These are phyloP conservation scores for Octodon degus DNA, from an alignment of 2,113 vertebrate species.

Conservation along the genomic window DNA sequence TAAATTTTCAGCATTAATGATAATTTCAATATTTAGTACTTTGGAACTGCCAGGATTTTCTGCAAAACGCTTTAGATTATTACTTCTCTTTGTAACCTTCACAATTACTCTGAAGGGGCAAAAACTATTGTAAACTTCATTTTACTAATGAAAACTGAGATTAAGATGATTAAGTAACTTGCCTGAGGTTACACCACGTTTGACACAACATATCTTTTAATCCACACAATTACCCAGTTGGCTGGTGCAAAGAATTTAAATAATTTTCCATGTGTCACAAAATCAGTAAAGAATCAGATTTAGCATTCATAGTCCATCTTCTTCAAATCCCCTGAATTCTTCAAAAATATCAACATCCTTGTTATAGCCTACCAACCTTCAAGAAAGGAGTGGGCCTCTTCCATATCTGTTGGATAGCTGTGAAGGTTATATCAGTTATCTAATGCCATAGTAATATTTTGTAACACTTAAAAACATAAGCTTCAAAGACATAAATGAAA, in stretches of 20 bases:
- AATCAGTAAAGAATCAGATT: conserved; percentile 4
- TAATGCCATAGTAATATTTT: background rate
- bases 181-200: conserved; percentile 38
- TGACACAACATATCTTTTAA: conserved; percentile 59
- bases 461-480: background rate
- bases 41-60: background rate
- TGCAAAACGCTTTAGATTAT: background rate
- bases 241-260: conserved; percentile 51
- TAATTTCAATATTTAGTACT: background rate
- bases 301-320: background rate
- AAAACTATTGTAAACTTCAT: background rate
- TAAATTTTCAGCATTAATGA: background rate
- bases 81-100: background rate
- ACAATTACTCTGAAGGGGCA: conserved; percentile 15
- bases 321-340: conserved; percentile 36
- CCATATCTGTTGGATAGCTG: conserved; percentile 1
- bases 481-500: background rate
- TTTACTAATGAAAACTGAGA: conserved; percentile 56
- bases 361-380: background rate
- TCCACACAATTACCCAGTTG: conserved; percentile 31
- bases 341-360: background rate
- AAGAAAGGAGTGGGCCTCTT: background rate
- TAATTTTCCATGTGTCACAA: conserved; percentile 35
- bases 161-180: conserved; percentile 53
- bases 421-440: background rate